Evolutionary conservation across 2,888 invertebrate species (phyloP), one percentile per base, ranked within the genome.

Genomic region (Sclerodermus sp.): DNA sequence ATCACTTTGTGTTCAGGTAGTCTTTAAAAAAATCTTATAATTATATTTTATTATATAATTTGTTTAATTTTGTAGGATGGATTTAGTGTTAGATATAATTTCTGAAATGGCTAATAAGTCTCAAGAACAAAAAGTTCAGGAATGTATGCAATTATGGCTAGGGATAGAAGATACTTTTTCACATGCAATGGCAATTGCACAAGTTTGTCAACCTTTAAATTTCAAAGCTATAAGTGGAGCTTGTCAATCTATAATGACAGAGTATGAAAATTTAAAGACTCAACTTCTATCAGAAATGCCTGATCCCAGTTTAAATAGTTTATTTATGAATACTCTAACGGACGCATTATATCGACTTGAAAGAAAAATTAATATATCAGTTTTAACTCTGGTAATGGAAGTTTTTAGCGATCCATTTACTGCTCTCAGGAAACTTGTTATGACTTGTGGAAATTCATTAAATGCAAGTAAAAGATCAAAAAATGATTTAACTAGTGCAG

Each of bases 261-360:
- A 78, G 54, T 78, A 68, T 49, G 77, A 78, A 49, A 77, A 76
- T 57, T 53, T 77, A 12, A 76, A 76, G 42, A 48, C 50, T 6
- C 76, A 78, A 41, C 51, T 78, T 5, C 49, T 57, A 2, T 60
- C 67, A 2, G 68, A 73, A 37, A 68, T 66, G 2, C 70, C 80
- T 1, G 83, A 84, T 60, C 71, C 78, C 9, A 77, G 81, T 10
- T 80, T 84, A 62, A 81, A 82, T 6, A 84, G 82, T 70, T 79
- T 87, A 2, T 80, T 84, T 30, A 81, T 83, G 51, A 84, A 86
- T 66, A 83, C 83, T 1, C 73, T 85, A 42, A 85, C 81, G 62
- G 84, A 86, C 66, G 83, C 85, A 12, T 72, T 88, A 1, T 86
- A 86, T 70, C 79, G 81, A 9, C 69, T 88, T 42, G 88, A 88